Evolutionary conservation across 2,888 invertebrate genomes (phyloP), one percentile per base, ranked within the genome.

Genomic region (Notodonta dromedarius): DNA sequence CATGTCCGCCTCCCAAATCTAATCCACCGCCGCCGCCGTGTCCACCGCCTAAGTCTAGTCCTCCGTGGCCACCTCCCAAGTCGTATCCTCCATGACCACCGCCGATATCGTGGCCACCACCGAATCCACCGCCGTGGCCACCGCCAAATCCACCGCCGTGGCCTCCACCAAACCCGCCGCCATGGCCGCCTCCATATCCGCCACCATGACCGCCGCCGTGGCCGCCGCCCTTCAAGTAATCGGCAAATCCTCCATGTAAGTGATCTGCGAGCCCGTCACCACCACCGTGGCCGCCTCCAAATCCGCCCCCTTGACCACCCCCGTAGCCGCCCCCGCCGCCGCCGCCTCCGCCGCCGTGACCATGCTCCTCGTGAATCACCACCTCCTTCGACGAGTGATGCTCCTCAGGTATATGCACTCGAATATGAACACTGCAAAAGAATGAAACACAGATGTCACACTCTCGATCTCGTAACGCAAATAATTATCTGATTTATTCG

Each of bases 341-440:
- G 40, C 84, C 85, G 16, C 83, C 85, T n/a, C 80, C 82, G 6
- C 82, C 87, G 62, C 85, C 83, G 13, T 86, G 85, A 14, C 87
- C 86, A 67, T 90, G 86, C 57, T 88, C 84, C 67, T 91, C 91
- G 60, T 92, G 91, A 57, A 91, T 82, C 59, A 94, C 82, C 56
- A 92, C 88, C 78, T 94, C 93, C 74, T 94, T 93, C 0, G 90
- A 80, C 9, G 89, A 87, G 69, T 93, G 91, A 71, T 93, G 91
- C 60, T 87, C 78, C 73, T 94, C 94, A 69, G 94, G 94, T 78
- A 94, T 86, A 74, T 94, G 94, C 39, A 94, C 91, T 67, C 94
- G 90, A 75, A 94, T 94, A 76, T 94, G 94, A 59, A 94, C 94
- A 79, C 94, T 94, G 88, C 24, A 92, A 76, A 67, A 67, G 60